Conservation (phyloP, 2,888 invertebrate genomes). For the Leucophenga montana region DNA sequence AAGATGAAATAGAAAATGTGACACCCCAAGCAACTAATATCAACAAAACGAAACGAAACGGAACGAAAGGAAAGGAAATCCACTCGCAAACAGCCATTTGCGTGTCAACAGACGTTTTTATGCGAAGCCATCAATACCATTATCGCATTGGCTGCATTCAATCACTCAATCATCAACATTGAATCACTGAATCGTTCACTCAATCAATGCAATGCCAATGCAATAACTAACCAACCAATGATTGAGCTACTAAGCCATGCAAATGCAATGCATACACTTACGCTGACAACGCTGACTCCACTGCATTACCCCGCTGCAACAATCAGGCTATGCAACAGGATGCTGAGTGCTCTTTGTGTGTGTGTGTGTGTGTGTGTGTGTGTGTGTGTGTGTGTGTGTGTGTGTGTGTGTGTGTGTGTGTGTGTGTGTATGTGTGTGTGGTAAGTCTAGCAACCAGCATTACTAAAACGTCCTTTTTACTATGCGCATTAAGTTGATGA, state of each 20-base stretch:
- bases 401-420: neutral
- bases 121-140: neutral
- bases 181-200: conserved; percentile 12
- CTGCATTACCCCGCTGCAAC: no score
- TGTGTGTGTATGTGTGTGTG: neutral
- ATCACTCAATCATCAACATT: conserved; percentile 15
- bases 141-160: conserved; percentile 9
- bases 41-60: no score
- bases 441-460: no score
- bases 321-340: no score
- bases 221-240: conserved; percentile 33
- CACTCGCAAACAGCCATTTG: neutral
- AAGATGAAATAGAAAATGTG: neutral
- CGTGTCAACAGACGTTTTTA: conserved; percentile 10
- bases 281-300: neutral
- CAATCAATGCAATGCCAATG: conserved; percentile 11
- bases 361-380: neutral
- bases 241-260: conserved; percentile 63
- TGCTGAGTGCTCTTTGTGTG: neutral
- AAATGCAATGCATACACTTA: conserved; percentile 45
- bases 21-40: neutral
- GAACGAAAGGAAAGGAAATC: no score
- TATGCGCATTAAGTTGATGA: conserved; percentile 4
- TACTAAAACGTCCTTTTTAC: neutral
- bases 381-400: neutral